These are phyloP conservation scores for Aulostomus chinensis DNA, from an alignment of 2,797 vertebrate species.

Conservation along the genomic window DNA sequence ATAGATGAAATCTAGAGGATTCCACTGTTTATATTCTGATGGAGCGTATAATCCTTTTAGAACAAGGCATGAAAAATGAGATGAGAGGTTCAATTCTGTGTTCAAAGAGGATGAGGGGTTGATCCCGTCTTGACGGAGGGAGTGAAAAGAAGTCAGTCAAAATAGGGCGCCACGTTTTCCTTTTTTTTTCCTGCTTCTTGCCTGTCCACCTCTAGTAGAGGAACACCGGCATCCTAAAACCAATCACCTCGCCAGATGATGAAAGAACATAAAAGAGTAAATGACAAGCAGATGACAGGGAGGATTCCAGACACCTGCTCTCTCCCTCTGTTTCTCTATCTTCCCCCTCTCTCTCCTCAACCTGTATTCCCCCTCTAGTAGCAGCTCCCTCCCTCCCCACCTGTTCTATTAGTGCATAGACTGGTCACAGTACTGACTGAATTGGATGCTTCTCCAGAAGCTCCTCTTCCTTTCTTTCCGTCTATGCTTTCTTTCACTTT, in stretches of 20 bases:
- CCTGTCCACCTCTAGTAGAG: slow-evolving; percentile 38
- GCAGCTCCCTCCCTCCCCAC: slow-evolving; percentile 24
- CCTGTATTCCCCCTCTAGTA: slow-evolving; percentile 58
- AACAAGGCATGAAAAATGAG: slow-evolving; percentile 24
- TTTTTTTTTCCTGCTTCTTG: slow-evolving; percentile 39
- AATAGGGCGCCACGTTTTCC: slow-evolving; percentile 33
- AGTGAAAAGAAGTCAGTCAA: slow-evolving; percentile 54
- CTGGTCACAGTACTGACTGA: slow-evolving; percentile 36
- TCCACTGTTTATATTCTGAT: slow-evolving; percentile 43
- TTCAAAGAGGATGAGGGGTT: slow-evolving; percentile 27
- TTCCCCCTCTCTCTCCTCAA: slow-evolving; percentile 23
- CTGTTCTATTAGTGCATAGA: slow-evolving; percentile 35
- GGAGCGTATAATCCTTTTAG: slow-evolving; percentile 61
- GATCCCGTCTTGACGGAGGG: slow-evolving; percentile 29
- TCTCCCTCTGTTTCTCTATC: slow-evolving; percentile 52
- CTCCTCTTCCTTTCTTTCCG: slow-evolving; percentile 8
- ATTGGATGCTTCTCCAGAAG: slow-evolving; percentile 44
- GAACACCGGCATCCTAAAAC: slow-evolving; percentile 57
- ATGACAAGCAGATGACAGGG: slow-evolving; percentile 76
- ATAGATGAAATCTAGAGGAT: slow-evolving; percentile 30
- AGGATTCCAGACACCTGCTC: slow-evolving; percentile 75
- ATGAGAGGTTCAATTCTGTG: slow-evolving; percentile 43
- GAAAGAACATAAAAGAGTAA: slow-evolving; percentile 66
- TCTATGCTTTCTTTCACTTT: neutral
- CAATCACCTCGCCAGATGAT: slow-evolving; percentile 61